A percentile compares a stretch with the other conserved stretches of the same genome.
Conservation (phyloP, 2,113 vertebrate genomes). For the Cyanocitta stelleri region DNA sequence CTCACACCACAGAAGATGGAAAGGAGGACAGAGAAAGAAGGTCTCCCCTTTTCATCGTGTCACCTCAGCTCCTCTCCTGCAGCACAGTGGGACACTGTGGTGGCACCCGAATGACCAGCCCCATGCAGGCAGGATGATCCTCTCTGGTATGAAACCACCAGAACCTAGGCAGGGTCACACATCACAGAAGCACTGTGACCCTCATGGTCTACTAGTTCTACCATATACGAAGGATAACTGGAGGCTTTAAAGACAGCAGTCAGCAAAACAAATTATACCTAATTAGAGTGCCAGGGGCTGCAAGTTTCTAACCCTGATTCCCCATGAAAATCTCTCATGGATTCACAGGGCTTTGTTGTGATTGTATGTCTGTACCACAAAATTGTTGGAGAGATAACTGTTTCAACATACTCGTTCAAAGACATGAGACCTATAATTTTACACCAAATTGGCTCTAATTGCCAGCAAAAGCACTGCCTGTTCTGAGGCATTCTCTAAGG, state of each 20-base stretch:
- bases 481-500: neutral
- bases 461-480: conserved; percentile 7
- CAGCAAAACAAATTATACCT: neutral
- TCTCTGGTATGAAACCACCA: neutral
- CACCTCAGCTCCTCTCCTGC: neutral
- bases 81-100: neutral
- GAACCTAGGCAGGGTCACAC: neutral
- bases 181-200: neutral
- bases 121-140: fast-evolving
- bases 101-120: neutral
- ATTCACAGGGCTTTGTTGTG: neutral
- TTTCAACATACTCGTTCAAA: neutral
- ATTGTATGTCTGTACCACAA: conserved; percentile 20
- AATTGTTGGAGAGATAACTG: conserved; percentile 29
- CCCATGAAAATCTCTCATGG: neutral
- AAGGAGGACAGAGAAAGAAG: neutral
- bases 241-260: neutral
- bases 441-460: conserved; percentile 40
- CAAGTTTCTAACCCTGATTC: neutral
- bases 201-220: neutral
- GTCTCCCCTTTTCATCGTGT: fast-evolving
- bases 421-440: conserved; percentile 39
- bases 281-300: neutral
- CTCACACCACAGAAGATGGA: neutral
- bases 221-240: fast-evolving